Percentiles rank a stretch among this genome's conserved stretches.
phyloP scores from a whole-genome alignment of 2,888 invertebrate species.

The Dyspetes luteomarginatus region DNA sequence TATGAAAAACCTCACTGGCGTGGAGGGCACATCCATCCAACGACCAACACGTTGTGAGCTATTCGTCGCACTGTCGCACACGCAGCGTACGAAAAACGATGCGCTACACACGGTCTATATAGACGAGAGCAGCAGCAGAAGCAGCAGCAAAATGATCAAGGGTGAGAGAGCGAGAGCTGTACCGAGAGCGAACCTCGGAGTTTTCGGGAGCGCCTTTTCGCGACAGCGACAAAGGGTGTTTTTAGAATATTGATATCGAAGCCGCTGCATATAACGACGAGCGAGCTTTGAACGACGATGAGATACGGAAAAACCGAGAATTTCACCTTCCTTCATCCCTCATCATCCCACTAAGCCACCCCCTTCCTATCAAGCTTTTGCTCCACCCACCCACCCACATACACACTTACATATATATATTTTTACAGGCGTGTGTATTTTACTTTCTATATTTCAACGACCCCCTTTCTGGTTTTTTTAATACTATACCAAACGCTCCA shows the following conservation, averaged over 20 bases:
- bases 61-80: conserved; percentile 4
- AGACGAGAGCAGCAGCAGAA: conserved; percentile 44
- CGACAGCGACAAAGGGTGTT: conserved; percentile 81
- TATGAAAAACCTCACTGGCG: conserved; percentile 29
- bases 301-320: conserved; percentile 68
- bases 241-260: conserved; percentile 83
- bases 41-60: conserved; percentile 41
- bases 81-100: conserved; percentile 37
- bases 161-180: conserved; percentile 10
- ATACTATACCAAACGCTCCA: conserved; percentile 31
- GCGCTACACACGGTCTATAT: conserved; percentile 8
- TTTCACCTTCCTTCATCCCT: conserved; percentile 62
- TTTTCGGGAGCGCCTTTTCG: conserved; percentile 77
- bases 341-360: conserved; percentile 19
- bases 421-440: conserved; percentile 32
- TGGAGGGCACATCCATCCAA: conserved; percentile 54
- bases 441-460: conserved; percentile 64
- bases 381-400: conserved; percentile 23
- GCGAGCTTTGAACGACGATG: conserved; percentile 71
- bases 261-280: conserved; percentile 67
- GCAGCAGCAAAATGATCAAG: conserved; percentile 41
- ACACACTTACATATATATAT: neutral
- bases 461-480: conserved; percentile 54
- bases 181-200: conserved; percentile 25
- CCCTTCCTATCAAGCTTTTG: conserved; percentile 48